Percentiles rank a stretch among this genome's conserved stretches.
These are phyloP conservation scores for Apis dorsata DNA, from an alignment of 1,140 invertebrate genomes.

Conservation along the genomic window DNA sequence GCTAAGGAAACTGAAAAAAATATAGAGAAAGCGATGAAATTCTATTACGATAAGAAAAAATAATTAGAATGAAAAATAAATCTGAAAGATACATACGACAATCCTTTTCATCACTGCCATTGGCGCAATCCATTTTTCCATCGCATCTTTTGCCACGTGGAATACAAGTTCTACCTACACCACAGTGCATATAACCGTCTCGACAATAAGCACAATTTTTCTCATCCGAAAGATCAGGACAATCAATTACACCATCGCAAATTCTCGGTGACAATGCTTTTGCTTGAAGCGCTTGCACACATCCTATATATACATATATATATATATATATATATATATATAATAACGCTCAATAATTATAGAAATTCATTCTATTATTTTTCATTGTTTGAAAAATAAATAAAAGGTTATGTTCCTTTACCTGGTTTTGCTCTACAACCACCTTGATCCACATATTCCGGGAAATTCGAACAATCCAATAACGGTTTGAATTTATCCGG, in stretches of 20 bases:
- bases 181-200: constrained; percentile 86
- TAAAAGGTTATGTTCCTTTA: constrained; percentile 69
- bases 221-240: constrained; percentile 91
- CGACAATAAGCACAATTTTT: constrained; percentile 88
- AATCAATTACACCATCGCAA: constrained; percentile 93
- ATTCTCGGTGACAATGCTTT: constrained; percentile 87
- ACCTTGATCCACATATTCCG: constrained; percentile 86
- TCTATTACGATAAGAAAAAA: too few species aligned
- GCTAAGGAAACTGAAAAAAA: constrained; percentile 85
- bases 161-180: constrained; percentile 87
- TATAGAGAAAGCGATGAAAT: neutral
- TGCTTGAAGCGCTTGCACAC: constrained; percentile 85
- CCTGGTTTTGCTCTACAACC: constrained; percentile 89
- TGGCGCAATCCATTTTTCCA: constrained; percentile 90
- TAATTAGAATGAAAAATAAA: neutral
- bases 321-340: neutral
- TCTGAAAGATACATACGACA: constrained; percentile 85
- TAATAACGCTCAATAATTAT: neutral
- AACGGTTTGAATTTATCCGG: constrained; percentile 85
- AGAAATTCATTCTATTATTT: neutral
- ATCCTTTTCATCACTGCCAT: constrained; percentile 91
- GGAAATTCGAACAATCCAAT: constrained; percentile 90
- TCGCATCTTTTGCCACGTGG: constrained; percentile 87
- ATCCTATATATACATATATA: constrained; percentile 79
- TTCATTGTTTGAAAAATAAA: too few species aligned